Conservation (phyloP, 2,888 invertebrate genomes). For the Hydropsyche betteni region DNA sequence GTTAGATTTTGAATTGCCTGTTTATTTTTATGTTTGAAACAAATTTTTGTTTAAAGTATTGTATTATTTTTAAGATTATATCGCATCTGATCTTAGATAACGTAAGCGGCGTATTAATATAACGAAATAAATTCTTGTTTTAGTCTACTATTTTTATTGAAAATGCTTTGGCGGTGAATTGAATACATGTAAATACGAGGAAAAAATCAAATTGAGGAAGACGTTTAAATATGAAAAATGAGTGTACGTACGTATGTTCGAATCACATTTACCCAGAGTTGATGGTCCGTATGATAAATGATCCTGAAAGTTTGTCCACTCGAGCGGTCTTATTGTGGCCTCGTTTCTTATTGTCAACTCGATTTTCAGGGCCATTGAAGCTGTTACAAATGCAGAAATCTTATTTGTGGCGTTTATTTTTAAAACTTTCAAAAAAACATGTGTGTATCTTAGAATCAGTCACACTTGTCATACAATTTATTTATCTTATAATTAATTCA, state of each 20-base stretch:
- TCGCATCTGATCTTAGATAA: too few species aligned
- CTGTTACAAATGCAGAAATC: neutral
- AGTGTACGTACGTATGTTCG: neutral
- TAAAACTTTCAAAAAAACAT: neutral
- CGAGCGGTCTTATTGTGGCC: neutral
- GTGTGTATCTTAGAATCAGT: neutral
- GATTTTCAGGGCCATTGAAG: conserved; percentile 24
- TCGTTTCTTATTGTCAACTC: conserved; percentile 17
- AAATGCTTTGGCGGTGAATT: too few species aligned
- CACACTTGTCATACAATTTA: conserved; percentile 12
- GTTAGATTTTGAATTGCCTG: conserved; percentile 9
- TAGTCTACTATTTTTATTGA: too few species aligned
- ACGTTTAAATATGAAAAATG: conserved; percentile 16
- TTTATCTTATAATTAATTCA: conserved; percentile 20
- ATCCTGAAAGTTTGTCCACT: conserved; percentile 16
- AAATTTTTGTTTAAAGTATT: neutral
- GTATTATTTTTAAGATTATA: too few species aligned
- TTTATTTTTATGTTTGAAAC: conserved; percentile 7
- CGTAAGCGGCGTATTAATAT: too few species aligned
- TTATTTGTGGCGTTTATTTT: neutral
- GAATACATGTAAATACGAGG: too few species aligned
- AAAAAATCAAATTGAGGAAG: neutral
- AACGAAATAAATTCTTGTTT: too few species aligned
- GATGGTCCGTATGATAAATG: conserved; percentile 21
- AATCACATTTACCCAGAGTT: conserved; percentile 14